Evolutionary conservation across 2,113 vertebrate genomes (phyloP).

Genomic region (Eublepharis macularius): DNA sequence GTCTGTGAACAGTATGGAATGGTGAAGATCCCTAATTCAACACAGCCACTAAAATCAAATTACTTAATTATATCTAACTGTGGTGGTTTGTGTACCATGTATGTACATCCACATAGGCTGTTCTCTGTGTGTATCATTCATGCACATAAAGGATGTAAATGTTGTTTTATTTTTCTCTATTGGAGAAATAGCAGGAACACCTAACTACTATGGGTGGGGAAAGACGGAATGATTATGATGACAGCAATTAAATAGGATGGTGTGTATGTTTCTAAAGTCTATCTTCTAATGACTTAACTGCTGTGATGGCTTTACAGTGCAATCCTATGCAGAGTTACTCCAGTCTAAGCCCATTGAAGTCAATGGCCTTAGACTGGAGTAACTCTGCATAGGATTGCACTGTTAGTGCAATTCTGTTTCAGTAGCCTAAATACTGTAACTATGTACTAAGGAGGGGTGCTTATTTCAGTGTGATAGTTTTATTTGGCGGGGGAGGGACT

Average conservation of each 20-base stretch:
- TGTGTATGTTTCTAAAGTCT: not conserved
- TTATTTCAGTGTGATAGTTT: too few relatives aligned
- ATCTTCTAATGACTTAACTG: too few relatives aligned
- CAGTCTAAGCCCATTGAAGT: too few relatives aligned
- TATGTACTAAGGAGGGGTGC: too few relatives aligned
- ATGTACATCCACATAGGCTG: not conserved
- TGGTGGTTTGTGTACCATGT: not conserved
- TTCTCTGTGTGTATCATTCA: not conserved
- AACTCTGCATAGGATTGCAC: too few relatives aligned
- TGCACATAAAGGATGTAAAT: not conserved
- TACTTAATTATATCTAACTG: not conserved
- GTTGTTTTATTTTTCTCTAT: not conserved
- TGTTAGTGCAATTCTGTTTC: not conserved
- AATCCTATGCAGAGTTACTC: too few relatives aligned
- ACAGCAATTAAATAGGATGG: not conserved
- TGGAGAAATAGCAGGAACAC: not conserved
- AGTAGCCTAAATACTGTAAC: not conserved
- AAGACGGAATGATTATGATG: not conserved
- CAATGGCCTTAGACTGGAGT: too few relatives aligned
- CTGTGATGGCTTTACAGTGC: too few relatives aligned
- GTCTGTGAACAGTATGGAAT: too few relatives aligned
- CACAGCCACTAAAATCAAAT: not conserved
- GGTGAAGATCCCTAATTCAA: too few relatives aligned
- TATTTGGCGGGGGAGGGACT: too few relatives aligned
- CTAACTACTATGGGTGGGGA: not conserved